Evolutionary conservation across 1,140 invertebrate species (phyloP).

Genomic region (Bombus sylvicola): DNA sequence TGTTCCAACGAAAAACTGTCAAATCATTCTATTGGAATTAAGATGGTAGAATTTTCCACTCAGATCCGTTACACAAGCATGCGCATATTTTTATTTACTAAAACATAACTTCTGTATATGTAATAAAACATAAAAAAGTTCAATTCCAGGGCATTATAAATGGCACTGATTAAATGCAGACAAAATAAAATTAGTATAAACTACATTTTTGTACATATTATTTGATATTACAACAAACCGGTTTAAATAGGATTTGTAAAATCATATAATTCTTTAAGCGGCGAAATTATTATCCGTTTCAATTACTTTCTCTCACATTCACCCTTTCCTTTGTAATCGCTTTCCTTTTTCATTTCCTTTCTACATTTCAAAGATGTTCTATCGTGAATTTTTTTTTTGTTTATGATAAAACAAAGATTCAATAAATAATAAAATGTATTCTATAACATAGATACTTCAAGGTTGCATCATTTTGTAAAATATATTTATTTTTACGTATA

Average conservation of each 20-base stretch:
- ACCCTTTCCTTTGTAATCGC: background rate
- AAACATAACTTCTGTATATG: background rate
- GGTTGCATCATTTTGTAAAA: conserved; percentile 1
- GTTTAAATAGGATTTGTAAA: background rate
- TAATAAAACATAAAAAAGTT: conserved; percentile 2
- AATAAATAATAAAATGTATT: background rate
- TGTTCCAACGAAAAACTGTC: background rate
- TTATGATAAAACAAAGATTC: background rate
- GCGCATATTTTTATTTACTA: conserved; percentile 2
- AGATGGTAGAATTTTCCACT: conserved; percentile 15
- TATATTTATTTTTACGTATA: background rate
- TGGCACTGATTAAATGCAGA: conserved; percentile 26
- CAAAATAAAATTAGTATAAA: conserved; percentile 19
- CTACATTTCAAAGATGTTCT: background rate
- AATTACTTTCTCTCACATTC: background rate
- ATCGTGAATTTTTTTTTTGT: background rate
- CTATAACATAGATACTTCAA: conserved; percentile 39
- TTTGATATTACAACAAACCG: conserved; percentile 1
- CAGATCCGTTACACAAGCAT: conserved; percentile 24
- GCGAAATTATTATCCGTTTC: background rate
- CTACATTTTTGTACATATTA: conserved; percentile 13
- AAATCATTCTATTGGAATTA: background rate
- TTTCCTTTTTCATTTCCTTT: background rate
- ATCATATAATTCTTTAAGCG: background rate
- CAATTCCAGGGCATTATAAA: conserved; percentile 38